phyloP scores from a whole-genome alignment of 2,113 vertebrate species.

The Ochotona princeps region DNA sequence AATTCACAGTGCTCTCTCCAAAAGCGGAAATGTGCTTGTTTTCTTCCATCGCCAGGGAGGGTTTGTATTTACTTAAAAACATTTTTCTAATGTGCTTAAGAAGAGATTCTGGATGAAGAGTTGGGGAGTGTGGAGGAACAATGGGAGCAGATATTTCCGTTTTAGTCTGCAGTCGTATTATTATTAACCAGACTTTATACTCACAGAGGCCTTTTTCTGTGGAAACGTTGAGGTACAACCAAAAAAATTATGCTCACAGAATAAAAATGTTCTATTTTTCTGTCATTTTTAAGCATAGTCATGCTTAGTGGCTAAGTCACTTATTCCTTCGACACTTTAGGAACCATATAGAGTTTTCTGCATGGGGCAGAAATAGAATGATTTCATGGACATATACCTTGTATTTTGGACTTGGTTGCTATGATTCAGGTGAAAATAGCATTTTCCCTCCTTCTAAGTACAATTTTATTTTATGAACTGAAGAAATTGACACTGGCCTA shows the following conservation, averaged over 20 bases:
- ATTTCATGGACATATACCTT: constrained; percentile 52
- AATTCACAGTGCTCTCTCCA: not conserved
- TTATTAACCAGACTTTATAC: constrained; percentile 29
- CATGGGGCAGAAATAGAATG: constrained; percentile 50
- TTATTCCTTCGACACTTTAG: constrained; percentile 19
- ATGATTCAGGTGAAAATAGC: constrained; percentile 61
- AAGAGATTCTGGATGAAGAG: not conserved
- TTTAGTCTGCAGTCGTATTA: not conserved
- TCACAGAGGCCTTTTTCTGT: constrained; percentile 17
- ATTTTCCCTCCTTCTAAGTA: not conserved
- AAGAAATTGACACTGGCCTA: constrained; percentile 40
- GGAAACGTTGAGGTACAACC: not conserved
- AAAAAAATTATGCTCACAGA: not conserved
- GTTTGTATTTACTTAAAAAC: constrained; percentile 59
- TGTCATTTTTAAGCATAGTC: not conserved
- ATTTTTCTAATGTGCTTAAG: not conserved
- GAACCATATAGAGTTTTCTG: constrained; percentile 47
- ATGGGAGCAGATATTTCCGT: not conserved
- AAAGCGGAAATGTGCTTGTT: constrained; percentile 21
- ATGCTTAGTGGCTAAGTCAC: no score
- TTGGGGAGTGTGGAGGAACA: not conserved
- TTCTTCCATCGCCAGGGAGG: not conserved
- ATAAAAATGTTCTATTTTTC: not conserved
- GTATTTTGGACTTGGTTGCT: constrained; percentile 71
- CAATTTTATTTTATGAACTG: constrained; percentile 19